Percentiles rank a stretch among this genome's conserved stretches.
Conservation (phyloP, 2,113 vertebrate species). For the Procavia capensis region DNA sequence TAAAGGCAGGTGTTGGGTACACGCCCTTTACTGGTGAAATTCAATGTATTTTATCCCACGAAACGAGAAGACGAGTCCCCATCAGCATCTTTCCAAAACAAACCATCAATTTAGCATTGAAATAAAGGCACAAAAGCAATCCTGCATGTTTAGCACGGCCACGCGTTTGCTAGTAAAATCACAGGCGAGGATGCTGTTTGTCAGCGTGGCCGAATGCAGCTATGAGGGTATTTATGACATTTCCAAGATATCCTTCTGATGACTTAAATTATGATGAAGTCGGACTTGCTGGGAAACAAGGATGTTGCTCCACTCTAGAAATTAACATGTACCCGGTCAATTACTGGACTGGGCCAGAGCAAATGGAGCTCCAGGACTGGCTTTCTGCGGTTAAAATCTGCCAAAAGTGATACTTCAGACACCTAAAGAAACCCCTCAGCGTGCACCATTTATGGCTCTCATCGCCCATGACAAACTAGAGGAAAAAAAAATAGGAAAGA, state of each 20-base stretch:
- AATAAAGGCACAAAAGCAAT: not conserved
- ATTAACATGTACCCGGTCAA: conserved; percentile 31
- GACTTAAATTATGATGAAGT: conserved; percentile 74
- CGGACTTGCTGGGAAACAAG: conserved; percentile 57
- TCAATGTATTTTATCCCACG: conserved; percentile 68
- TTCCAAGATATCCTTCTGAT: conserved; percentile 57
- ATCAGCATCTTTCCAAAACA: conserved; percentile 51
- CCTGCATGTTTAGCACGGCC: conserved; percentile 26
- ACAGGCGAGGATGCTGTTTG: conserved; percentile 62
- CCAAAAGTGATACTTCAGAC: conserved; percentile 78
- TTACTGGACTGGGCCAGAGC: conserved; percentile 65
- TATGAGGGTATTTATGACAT: conserved; percentile 45
- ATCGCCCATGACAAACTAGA: conserved; percentile 79
- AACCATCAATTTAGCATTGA: conserved; percentile 25
- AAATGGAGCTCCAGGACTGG: conserved; percentile 70
- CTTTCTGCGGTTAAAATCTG: conserved; percentile 77
- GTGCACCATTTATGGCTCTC: conserved; percentile 75
- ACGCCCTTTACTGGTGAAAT: conserved; percentile 69
- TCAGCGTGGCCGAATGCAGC: conserved; percentile 51
- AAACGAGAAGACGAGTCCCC: conserved; percentile 53
- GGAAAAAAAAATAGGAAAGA: not conserved
- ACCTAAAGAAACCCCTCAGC: conserved; percentile 80
- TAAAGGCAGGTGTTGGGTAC: conserved; percentile 71
- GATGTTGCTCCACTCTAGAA: conserved; percentile 63
- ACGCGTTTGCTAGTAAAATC: conserved; percentile 33